Conservation (phyloP, 2,888 invertebrate genomes). For the Gortyna flavago region DNA sequence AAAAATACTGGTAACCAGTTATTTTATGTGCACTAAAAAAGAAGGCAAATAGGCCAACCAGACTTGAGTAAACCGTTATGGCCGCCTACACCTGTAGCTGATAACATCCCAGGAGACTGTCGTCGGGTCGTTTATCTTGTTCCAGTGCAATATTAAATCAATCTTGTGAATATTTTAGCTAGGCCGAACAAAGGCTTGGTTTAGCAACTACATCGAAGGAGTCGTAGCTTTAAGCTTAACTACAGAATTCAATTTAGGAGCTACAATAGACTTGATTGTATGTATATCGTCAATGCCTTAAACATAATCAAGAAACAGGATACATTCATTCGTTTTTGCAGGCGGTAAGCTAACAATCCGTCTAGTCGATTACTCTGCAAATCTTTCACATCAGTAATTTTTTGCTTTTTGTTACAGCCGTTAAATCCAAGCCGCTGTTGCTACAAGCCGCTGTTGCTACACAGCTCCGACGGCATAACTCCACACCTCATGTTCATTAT, state of each 20-base stretch:
- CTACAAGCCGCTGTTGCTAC: slow-evolving; percentile 32
- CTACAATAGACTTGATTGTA: not conserved
- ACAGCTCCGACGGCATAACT: slow-evolving; percentile 4
- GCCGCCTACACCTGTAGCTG: slow-evolving; percentile 50
- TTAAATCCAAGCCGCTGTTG: slow-evolving; percentile 29
- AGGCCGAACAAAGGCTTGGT: slow-evolving; percentile 31
- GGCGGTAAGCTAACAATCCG: slow-evolving; percentile 20
- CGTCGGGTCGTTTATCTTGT: slow-evolving; percentile 48
- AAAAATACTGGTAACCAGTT: slow-evolving; percentile 10
- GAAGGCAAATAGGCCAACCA: slow-evolving; percentile 31
- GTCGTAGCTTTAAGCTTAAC: slow-evolving; percentile 12
- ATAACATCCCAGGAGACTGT: slow-evolving; percentile 45
- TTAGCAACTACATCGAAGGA: slow-evolving; percentile 14
- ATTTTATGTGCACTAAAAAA: slow-evolving; percentile 25
- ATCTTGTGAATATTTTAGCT: slow-evolving; percentile 39
- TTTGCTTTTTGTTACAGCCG: slow-evolving; percentile 13
- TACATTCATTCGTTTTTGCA: slow-evolving; percentile 24
- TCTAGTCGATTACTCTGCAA: slow-evolving; percentile 29
- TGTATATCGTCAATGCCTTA: slow-evolving; percentile 1
- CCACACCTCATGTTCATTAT: slow-evolving; percentile 19
- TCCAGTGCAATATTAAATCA: slow-evolving; percentile 45
- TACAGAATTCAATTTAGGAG: slow-evolving; percentile 37
- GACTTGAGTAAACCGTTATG: slow-evolving; percentile 32
- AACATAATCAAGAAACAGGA: slow-evolving; percentile 22
- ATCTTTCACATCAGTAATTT: slow-evolving; percentile 27